Conservation (phyloP, 2,888 invertebrate species). For the Spodoptera picta region DNA sequence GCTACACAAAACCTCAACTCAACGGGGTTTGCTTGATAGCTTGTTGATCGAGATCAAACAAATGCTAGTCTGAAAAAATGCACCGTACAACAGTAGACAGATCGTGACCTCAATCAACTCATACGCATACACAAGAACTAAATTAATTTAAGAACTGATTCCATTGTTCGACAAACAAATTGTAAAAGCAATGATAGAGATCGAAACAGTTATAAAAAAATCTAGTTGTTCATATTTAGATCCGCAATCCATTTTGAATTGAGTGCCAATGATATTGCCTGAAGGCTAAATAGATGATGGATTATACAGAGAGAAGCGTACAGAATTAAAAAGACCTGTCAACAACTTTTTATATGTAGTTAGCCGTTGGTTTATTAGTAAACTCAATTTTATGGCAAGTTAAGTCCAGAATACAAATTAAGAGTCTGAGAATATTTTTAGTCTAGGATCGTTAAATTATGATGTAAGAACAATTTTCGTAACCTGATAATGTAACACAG, state of each 20-base stretch:
- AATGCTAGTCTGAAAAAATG: constrained; percentile 36
- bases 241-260: background rate
- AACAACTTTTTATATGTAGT: no score
- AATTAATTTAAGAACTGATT: constrained; percentile 24
- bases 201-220: constrained; percentile 4
- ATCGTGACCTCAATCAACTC: constrained; percentile 35
- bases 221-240: background rate
- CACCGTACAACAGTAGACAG: constrained; percentile 18
- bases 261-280: no score
- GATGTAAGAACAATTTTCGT: no score
- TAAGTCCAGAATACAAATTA: no score
- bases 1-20: constrained; percentile 35
- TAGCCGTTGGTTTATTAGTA: no score
- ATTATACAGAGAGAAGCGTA: no score
- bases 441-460: no score
- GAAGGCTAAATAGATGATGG: no score
- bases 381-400: no score
- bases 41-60: constrained; percentile 46
- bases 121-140: constrained; percentile 30
- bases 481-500: no score
- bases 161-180: constrained; percentile 11
- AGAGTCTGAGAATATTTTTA: no score
- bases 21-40: constrained; percentile 38
- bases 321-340: no score
- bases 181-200: background rate